Evolutionary conservation across 2,888 invertebrate species (phyloP).

Genomic region (Cephus pulcher): DNA sequence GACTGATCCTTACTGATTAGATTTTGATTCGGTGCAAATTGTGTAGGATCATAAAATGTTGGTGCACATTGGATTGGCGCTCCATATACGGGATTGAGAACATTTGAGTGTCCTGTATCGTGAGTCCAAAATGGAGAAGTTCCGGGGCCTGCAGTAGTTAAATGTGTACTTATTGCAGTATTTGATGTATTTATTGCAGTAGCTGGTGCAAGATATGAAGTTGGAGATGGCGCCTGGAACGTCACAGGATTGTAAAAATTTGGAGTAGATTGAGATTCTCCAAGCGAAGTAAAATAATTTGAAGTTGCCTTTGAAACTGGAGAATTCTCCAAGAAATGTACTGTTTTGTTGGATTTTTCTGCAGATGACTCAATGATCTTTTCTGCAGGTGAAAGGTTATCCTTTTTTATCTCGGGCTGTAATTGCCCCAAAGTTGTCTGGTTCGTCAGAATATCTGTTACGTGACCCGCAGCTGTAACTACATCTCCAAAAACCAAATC

Average conservation of each 20-base stretch:
- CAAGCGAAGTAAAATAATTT: conserved; percentile 1
- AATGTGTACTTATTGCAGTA: background rate
- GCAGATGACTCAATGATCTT: background rate
- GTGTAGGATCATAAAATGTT: conserved; percentile 48
- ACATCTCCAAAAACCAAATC: background rate
- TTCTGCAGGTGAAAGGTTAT: background rate
- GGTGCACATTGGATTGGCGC: conserved; percentile 19
- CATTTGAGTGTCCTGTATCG: conserved; percentile 8
- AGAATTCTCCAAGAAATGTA: background rate
- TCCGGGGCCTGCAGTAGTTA: conserved; percentile 11
- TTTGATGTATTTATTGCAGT: background rate
- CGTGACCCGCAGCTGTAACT: background rate
- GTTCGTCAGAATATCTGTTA: background rate
- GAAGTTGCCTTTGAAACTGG: background rate
- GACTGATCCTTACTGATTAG: conserved; percentile 1
- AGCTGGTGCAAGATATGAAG: background rate
- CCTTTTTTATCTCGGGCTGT: background rate
- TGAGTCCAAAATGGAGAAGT: conserved; percentile 7
- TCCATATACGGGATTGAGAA: conserved; percentile 20
- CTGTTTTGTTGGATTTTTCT: background rate
- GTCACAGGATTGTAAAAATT: background rate
- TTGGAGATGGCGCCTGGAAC: background rate
- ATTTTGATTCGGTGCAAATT: conserved; percentile 33
- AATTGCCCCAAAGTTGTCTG: background rate
- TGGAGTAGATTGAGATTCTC: background rate